Base-by-base conservation (phyloP, 2,797 vertebrate species). In the Distichodus sexfasciatus region DNA sequence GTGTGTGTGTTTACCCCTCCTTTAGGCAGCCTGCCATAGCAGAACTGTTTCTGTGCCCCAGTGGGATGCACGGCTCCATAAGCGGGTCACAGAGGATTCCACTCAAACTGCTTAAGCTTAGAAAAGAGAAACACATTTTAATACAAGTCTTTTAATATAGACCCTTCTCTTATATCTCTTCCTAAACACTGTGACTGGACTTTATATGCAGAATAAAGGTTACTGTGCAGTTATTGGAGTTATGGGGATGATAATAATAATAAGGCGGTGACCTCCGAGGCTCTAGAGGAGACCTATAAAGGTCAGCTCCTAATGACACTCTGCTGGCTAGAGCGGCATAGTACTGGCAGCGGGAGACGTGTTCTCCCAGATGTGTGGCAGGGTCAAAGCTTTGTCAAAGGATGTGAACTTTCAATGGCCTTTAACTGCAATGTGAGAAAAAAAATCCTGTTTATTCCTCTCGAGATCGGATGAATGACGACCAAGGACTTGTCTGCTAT, bases 251-350 rank as follows among this genome's bases (percentile, higher is more conserved):
- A n/a, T 58, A 38, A 50, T 69, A 53, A 73, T 67, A 61, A 63
- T 68, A 68, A 57, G 19, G n/a, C 46, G 40, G 28, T 10, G 24
- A 55, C n/a, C 55, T 46, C 14, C 38, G 23, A 17, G 46, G n/a
- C 55, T 60, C 55, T 15, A 10, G 55, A 51, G 35, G 33, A 31
- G 6, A 14, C 57, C 55, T 40, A 33, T 73, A 73, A 73, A 73
- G 50, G 71, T 74, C 58, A 74, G 2, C 55, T 24, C 43, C 48
- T 62, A 57, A 62, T 74, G 48, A 57, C 59, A 50, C 51, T n/a
- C 40, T 35, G 23, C 33, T 40, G 29, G 15, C 47, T 48, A 46
- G 15, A 66, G 46, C 36, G 41, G 55, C 14, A 48, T 65, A 40
- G 61, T 65, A 12, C 41, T 12, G 41, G 40, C 2, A 61, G 40